Percentiles rank a stretch among this genome's conserved stretches.
These are phyloP conservation scores for Ataeniobius toweri DNA, from an alignment of 2,797 vertebrate species.

Conservation along the genomic window DNA sequence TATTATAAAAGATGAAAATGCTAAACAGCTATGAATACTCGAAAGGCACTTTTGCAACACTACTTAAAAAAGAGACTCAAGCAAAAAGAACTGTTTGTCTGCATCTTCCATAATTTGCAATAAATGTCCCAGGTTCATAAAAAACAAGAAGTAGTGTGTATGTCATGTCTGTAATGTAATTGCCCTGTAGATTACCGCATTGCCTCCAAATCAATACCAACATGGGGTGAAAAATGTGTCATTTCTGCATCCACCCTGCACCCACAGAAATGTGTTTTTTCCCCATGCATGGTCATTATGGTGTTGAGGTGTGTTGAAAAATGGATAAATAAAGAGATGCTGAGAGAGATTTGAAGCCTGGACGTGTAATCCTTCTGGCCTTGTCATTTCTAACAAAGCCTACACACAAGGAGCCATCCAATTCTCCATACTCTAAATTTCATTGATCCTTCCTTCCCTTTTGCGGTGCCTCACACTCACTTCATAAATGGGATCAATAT, in stretches of 20 bases:
- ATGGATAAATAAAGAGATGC: conserved; percentile 29
- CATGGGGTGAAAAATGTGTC: conserved; percentile 51
- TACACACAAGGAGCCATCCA: conserved; percentile 49
- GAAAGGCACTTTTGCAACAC: background rate
- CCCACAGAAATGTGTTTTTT: conserved; percentile 2
- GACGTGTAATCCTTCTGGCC: conserved; percentile 41
- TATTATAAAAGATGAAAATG: background rate
- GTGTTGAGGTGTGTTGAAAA: conserved; percentile 12
- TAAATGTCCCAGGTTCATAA: conserved; percentile 52
- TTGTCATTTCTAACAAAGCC: conserved; percentile 41
- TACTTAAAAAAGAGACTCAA: background rate
- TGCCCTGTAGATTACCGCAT: conserved; percentile 65
- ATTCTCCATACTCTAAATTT: conserved; percentile 56
- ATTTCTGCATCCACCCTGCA: conserved; percentile 10
- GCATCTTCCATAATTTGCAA: conserved; percentile 35
- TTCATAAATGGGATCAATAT: conserved; percentile 74
- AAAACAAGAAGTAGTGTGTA: conserved; percentile 35
- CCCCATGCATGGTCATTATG: conserved; percentile 8
- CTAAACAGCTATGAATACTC: background rate
- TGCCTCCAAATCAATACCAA: conserved; percentile 67
- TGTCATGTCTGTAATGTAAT: conserved; percentile 72
- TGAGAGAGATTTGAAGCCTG: conserved; percentile 21
- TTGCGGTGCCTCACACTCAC: conserved; percentile 34
- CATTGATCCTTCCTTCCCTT: conserved; percentile 61
- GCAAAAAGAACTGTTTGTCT: background rate